Conservation (phyloP, 2,888 invertebrate species). For the Trilocha varians region DNA sequence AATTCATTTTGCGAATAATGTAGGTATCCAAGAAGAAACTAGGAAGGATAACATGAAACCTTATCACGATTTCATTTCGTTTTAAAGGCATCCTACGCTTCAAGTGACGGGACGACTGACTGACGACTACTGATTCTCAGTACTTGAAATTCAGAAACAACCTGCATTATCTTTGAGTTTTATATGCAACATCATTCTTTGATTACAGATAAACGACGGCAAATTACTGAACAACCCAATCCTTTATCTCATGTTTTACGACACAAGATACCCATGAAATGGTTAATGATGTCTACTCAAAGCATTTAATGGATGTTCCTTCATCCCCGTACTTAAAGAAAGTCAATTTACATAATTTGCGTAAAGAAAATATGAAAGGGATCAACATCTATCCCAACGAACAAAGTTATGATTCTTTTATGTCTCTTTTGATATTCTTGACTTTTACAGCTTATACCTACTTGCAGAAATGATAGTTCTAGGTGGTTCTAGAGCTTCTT, state of each 20-base stretch:
- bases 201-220: background rate
- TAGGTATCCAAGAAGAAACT: too few relatives aligned
- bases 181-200: background rate
- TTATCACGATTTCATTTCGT: too few relatives aligned
- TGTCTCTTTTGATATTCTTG: slow-evolving; percentile 12
- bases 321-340: slow-evolving; percentile 4
- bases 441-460: background rate
- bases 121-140: too few relatives aligned
- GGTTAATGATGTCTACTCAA: background rate
- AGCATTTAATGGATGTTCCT: background rate
- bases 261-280: background rate
- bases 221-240: background rate
- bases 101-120: too few relatives aligned
- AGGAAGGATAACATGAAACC: too few relatives aligned
- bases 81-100: too few relatives aligned
- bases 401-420: slow-evolving; percentile 17
- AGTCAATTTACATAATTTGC: slow-evolving; percentile 14
- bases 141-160: too few relatives aligned
- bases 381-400: slow-evolving; percentile 21
- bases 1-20: too few relatives aligned
- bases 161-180: background rate
- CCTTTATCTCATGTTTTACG: background rate
- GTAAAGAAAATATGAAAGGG: slow-evolving; percentile 19
- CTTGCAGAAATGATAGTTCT: background rate
- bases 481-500: slow-evolving; percentile 4